Evolutionary conservation across 2,888 invertebrate species (phyloP).

Genomic region (Nomada fucata): DNA sequence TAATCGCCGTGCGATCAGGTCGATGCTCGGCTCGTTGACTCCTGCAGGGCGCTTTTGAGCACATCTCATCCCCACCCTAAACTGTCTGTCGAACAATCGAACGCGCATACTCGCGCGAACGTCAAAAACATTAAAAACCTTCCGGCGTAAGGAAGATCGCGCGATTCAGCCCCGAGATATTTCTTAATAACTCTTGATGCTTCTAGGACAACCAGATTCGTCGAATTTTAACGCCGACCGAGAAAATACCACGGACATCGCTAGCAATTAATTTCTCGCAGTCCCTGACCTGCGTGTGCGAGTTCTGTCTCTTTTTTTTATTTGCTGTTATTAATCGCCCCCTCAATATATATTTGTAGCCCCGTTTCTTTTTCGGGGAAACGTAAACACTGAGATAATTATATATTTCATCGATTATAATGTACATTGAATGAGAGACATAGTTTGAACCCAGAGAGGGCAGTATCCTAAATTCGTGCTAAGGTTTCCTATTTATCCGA

Average conservation of each 20-base stretch:
- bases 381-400: too few relatives aligned
- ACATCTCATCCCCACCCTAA: neutral
- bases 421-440: too few relatives aligned
- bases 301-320: neutral
- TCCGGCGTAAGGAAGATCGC: constrained; percentile 5
- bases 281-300: constrained; percentile 39
- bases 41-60: neutral
- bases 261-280: constrained; percentile 30
- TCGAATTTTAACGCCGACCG: constrained; percentile 34
- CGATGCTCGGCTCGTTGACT: too few relatives aligned
- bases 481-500: constrained; percentile 5
- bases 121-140: constrained; percentile 23
- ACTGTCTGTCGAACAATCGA: neutral
- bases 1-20: too few relatives aligned
- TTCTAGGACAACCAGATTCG: constrained; percentile 12
- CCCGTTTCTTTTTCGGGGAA: neutral
- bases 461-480: constrained; percentile 9
- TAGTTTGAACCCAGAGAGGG: neutral
- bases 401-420: too few relatives aligned
- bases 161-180: constrained; percentile 26
- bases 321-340: neutral
- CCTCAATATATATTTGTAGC: neutral
- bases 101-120: constrained; percentile 27
- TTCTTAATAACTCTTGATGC: constrained; percentile 47
- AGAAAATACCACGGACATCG: constrained; percentile 29